Conservation (phyloP, 2,113 vertebrate species). For the Microcebus griseorufus region DNA sequence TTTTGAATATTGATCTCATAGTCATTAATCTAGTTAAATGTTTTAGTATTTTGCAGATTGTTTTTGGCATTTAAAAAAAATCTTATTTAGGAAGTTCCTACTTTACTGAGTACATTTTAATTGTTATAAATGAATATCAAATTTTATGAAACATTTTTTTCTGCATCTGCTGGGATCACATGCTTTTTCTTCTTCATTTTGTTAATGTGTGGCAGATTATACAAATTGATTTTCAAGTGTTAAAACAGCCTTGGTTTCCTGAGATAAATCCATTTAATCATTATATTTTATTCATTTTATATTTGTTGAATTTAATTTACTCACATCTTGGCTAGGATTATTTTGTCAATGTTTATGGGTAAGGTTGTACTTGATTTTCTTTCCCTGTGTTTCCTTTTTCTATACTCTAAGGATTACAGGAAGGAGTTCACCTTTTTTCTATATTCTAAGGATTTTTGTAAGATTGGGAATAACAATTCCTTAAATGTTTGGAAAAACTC, state of each 20-base stretch:
- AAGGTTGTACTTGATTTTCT: background rate
- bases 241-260: background rate
- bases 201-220: conserved; percentile 4
- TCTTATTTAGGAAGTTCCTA: background rate
- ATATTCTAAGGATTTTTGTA: background rate
- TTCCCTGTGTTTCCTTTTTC: background rate
- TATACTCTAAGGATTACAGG: background rate
- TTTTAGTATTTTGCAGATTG: background rate
- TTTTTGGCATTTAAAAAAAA: background rate
- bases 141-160: background rate
- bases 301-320: background rate
- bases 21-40: background rate
- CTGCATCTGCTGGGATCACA: background rate
- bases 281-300: background rate
- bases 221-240: background rate
- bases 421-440: too few relatives aligned
- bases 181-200: background rate
- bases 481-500: background rate
- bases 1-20: background rate
- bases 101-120: background rate
- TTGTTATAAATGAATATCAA: background rate
- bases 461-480: background rate
- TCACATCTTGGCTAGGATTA: background rate
- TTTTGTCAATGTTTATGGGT: background rate
- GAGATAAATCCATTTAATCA: background rate